Conservation (phyloP, 2,113 vertebrate genomes). For the Leiothrix lutea region DNA sequence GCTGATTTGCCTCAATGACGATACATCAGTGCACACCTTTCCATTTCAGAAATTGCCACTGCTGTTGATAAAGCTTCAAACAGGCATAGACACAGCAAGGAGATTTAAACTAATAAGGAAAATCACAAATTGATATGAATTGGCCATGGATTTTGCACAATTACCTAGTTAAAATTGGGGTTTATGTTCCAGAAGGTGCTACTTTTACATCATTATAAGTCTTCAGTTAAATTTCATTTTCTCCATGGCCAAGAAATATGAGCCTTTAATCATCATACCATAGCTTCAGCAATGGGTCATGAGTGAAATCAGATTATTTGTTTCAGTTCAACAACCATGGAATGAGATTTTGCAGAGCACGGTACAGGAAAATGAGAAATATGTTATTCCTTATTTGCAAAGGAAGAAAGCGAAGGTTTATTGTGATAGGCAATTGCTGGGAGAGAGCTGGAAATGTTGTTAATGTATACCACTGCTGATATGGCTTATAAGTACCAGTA, state of each 20-base stretch:
- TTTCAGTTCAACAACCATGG: conserved; percentile 46
- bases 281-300: conserved; percentile 1
- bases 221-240: conserved; percentile 44
- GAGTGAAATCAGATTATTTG: conserved; percentile 50
- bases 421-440: background rate
- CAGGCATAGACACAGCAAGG: background rate
- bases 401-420: background rate
- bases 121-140: background rate
- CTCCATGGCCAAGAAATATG: background rate
- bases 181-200: conserved; percentile 27
- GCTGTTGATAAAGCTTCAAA: background rate
- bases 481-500: background rate
- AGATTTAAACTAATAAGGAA: background rate
- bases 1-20: background rate
- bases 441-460: background rate
- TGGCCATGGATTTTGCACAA: background rate
- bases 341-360: conserved; percentile 14
- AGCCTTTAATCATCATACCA: conserved; percentile 12
- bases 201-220: background rate
- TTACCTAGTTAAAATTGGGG: background rate
- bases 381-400: conserved; percentile 20
- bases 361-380: conserved; percentile 19
- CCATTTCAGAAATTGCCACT: background rate
- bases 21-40: background rate
- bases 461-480: background rate